Conservation (phyloP, 2,888 invertebrate genomes). For the Rhogogaster chlorosoma region DNA sequence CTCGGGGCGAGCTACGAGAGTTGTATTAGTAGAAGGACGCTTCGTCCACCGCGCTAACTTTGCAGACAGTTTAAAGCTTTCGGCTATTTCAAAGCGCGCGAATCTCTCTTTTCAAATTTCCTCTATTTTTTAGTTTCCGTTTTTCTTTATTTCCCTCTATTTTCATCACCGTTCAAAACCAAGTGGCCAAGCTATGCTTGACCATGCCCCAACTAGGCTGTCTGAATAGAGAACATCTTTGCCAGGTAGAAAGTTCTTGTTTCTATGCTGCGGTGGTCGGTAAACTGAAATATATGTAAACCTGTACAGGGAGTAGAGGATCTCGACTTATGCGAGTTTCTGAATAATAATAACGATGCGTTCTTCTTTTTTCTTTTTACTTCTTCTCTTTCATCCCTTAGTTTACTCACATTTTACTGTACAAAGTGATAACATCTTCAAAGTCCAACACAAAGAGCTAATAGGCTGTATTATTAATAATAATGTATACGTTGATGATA, state of each 20-base stretch:
- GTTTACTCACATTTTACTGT: not conserved
- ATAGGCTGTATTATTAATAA: not conserved
- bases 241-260: constrained; percentile 5
- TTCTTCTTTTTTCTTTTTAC: not conserved
- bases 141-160: not conserved
- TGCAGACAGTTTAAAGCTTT: constrained; percentile 26
- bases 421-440: not conserved
- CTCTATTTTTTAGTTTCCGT: not conserved
- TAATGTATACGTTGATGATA: not conserved
- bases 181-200: constrained; percentile 22
- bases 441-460: not conserved
- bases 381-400: not conserved
- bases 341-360: not conserved
- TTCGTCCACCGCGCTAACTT: constrained; percentile 7
- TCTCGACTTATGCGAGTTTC: not conserved
- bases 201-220: not conserved
- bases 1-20: not conserved
- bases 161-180: not conserved
- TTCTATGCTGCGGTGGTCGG: not conserved
- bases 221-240: constrained; percentile 25
- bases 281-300: not conserved
- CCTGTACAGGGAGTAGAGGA: not conserved
- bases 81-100: not conserved
- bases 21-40: not conserved
- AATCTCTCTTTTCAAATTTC: not conserved